Evolutionary conservation across 2,797 vertebrate genomes (phyloP), one percentile per base, ranked within the genome.

Genomic region (Pogoniulus pusillus): DNA sequence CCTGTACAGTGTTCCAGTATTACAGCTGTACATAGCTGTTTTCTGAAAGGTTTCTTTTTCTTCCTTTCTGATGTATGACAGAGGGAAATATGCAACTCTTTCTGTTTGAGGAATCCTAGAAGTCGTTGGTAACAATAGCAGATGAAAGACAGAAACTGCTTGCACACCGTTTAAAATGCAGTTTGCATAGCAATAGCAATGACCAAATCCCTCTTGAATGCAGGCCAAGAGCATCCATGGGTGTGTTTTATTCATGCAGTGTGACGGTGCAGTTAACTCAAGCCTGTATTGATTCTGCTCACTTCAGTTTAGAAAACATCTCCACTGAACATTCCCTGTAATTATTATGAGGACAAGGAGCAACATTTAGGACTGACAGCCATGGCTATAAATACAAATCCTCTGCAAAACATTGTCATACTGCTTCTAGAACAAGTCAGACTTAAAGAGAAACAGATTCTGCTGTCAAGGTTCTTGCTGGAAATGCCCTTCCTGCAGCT

Each of bases 291-390:
- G 73, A 75, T 89, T 93, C 75, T 77, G 6, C 84, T 93, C 82
- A 89, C 91, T 95, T 87, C 82, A 78, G 20, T 87, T 88, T 91
- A 77, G 79, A 69, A 94, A 94, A 85, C 76, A 85, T 77, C 66
- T 81, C 86, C 82, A 35, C 30, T 78, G 79, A 90, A 81, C 59
- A n/a, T 80, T 85, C 8, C 1, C 3, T 91, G 62, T 87, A 45
- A 82, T 94, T 63, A 88, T 82, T 81, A 12, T 27, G 78, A 59
- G 78, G 65, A 91, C 75, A 88, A 93, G 75, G 41, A 93, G n/a
- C 72, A 82, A 53, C 41, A 32, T 77, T 72, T 59, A 51, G 62
- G 79, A 77, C 81, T 74, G 83, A 88, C 51, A 76, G 41, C 49
- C 69, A 58, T 2, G 2, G 58, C 51, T 39, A 69, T 14, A 49